Percentiles rank a stretch among this genome's conserved stretches.
phyloP scores from a whole-genome alignment of 2,888 invertebrate species.

The Theretra japonica region DNA sequence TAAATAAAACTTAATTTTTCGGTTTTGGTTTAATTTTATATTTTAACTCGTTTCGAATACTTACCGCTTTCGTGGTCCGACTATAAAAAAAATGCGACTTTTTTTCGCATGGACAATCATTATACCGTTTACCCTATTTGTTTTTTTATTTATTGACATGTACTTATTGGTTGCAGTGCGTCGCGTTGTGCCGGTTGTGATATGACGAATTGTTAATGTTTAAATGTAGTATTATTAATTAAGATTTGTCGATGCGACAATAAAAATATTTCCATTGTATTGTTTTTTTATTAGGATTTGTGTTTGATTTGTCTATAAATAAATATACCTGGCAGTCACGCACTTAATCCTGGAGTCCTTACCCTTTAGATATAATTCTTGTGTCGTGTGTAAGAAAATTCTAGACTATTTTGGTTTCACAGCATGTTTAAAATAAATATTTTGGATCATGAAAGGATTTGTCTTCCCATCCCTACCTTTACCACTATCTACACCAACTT shows the following conservation, averaged over 20 bases:
- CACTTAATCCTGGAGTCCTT: too few relatives aligned
- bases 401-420: not conserved
- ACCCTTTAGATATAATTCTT: too few relatives aligned
- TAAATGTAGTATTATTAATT: slow-evolving; percentile 38
- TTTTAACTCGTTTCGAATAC: too few relatives aligned
- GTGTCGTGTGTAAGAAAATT: not conserved
- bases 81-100: too few relatives aligned
- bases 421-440: not conserved
- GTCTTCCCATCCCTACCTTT: not conserved
- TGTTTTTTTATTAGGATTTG: slow-evolving; percentile 34
- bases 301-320: too few relatives aligned
- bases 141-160: slow-evolving; percentile 4
- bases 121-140: not conserved
- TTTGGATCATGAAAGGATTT: not conserved
- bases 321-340: too few relatives aligned
- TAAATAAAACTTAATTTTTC: too few relatives aligned
- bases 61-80: too few relatives aligned
- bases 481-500: not conserved
- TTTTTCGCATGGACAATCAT: too few relatives aligned
- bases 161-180: slow-evolving; percentile 14
- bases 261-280: slow-evolving; percentile 39
- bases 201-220: slow-evolving; percentile 44
- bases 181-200: slow-evolving; percentile 43
- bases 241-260: slow-evolving; percentile 30
- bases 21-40: too few relatives aligned